Conservation (phyloP, 2,888 invertebrate genomes). For the Mayetiola destructor region DNA sequence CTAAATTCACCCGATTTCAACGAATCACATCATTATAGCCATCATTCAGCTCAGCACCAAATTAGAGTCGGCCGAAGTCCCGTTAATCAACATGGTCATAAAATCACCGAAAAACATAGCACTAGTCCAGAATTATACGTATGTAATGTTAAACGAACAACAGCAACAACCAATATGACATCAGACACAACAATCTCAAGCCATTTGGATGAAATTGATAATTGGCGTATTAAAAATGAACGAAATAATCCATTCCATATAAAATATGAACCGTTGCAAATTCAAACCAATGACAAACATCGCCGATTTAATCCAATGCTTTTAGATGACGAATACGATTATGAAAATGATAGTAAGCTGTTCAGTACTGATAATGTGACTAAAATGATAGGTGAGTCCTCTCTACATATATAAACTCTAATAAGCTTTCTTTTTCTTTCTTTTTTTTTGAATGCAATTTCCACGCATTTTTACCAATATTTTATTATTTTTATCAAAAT, state of each 20-base stretch:
- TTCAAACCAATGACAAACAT: background rate
- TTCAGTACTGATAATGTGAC: conserved; percentile 27
- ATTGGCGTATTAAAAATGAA: conserved; percentile 7
- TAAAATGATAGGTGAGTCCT: conserved; percentile 30
- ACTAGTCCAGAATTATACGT: background rate
- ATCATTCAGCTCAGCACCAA: conserved; percentile 29
- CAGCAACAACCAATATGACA: background rate
- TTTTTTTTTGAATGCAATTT: too few relatives aligned
- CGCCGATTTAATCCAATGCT: background rate
- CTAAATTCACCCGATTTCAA: conserved; percentile 33
- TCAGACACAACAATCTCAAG: conserved; percentile 38
- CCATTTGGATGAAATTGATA: conserved; percentile 73
- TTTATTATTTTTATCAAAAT: background rate
- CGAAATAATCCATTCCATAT: background rate
- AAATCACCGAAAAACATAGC: background rate
- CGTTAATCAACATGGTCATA: conserved; percentile 22
- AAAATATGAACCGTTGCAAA: background rate
- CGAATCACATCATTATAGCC: conserved; percentile 27
- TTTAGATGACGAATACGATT: background rate
- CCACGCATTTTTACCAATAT: too few relatives aligned
- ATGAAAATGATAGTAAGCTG: conserved; percentile 14
- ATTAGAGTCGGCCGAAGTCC: conserved; percentile 34
- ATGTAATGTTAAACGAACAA: background rate
- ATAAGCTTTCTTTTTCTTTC: background rate
- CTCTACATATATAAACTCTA: background rate